phyloP scores from a whole-genome alignment of 2,888 invertebrate genomes.

The Monochamus alternatus region DNA sequence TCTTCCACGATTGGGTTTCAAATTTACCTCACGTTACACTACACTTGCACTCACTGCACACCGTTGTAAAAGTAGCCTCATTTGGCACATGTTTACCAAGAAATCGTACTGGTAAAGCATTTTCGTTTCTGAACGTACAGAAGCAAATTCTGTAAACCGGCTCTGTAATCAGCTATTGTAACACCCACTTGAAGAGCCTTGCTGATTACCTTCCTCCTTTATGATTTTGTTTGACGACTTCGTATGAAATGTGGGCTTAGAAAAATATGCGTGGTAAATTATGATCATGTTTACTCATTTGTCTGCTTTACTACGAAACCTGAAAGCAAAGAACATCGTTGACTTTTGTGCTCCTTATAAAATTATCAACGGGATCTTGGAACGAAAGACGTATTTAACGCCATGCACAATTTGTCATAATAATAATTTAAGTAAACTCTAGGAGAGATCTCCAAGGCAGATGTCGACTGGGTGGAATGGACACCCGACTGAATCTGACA shows the following conservation, averaged over 20 bases:
- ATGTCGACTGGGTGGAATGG: slow-evolving; percentile 21
- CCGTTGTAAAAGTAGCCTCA: too few species aligned
- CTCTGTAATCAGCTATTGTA: slow-evolving; percentile 29
- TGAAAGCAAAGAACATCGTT: slow-evolving; percentile 34
- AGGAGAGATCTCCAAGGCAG: slow-evolving; percentile 38
- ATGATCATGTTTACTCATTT: slow-evolving; percentile 38
- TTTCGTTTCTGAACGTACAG: neutral
- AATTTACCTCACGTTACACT: too few species aligned
- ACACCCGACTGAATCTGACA: slow-evolving; percentile 50
- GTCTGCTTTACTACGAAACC: slow-evolving; percentile 34
- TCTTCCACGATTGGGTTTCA: too few species aligned
- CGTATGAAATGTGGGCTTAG: slow-evolving; percentile 36
- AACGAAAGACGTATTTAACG: slow-evolving; percentile 48
- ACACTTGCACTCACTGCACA: too few species aligned
- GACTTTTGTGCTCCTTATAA: slow-evolving; percentile 39
- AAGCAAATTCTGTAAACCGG: slow-evolving; percentile 22
- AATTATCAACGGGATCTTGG: slow-evolving; percentile 43
- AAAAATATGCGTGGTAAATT: slow-evolving; percentile 35
- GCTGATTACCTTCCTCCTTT: slow-evolving; percentile 40
- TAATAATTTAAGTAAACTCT: slow-evolving; percentile 48
- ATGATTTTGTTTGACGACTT: slow-evolving; percentile 36
- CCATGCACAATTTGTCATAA: slow-evolving; percentile 52
- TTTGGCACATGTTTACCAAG: neutral
- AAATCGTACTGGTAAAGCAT: neutral
- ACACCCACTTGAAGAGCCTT: slow-evolving; percentile 35